Evolutionary conservation across 2,888 invertebrate genomes (phyloP).

Genomic region (Mantis religiosa): DNA sequence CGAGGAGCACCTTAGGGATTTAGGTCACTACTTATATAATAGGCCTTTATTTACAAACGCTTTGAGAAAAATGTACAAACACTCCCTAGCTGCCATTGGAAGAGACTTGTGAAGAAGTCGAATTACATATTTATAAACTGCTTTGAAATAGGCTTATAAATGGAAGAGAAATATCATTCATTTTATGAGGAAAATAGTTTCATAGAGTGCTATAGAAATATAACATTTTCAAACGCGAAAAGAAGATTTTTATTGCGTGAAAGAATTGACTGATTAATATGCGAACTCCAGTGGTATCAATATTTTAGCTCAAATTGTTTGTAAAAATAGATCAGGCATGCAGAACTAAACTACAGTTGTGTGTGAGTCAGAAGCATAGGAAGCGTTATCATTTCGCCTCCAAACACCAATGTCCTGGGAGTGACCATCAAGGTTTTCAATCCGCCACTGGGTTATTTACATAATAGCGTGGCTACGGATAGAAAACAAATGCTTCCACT

Average conservation of each 20-base stretch:
- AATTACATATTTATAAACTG: neutral
- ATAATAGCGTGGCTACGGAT: no score
- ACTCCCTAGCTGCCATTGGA: constrained; percentile 18
- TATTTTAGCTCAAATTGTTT: no score
- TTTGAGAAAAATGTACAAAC: neutral
- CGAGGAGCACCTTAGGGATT: neutral
- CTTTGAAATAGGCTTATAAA: neutral
- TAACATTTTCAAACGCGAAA: neutral
- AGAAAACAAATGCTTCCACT: no score
- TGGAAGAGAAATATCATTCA: neutral
- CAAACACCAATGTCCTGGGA: no score
- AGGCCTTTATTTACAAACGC: neutral
- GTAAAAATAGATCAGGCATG: no score
- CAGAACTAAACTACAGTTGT: no score
- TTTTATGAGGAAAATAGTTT: neutral
- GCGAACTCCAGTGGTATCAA: neutral
- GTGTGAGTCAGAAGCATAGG: no score
- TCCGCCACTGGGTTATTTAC: no score
- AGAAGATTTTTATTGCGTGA: neutral
- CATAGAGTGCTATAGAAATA: neutral
- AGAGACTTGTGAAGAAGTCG: constrained; percentile 8
- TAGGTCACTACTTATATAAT: neutral
- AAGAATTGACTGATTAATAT: neutral
- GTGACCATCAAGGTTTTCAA: no score
- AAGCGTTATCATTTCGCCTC: no score